A percentile compares a stretch with the other conserved stretches of the same genome.
Conservation (phyloP, 2,888 invertebrate genomes). For the Andrena fulva region DNA sequence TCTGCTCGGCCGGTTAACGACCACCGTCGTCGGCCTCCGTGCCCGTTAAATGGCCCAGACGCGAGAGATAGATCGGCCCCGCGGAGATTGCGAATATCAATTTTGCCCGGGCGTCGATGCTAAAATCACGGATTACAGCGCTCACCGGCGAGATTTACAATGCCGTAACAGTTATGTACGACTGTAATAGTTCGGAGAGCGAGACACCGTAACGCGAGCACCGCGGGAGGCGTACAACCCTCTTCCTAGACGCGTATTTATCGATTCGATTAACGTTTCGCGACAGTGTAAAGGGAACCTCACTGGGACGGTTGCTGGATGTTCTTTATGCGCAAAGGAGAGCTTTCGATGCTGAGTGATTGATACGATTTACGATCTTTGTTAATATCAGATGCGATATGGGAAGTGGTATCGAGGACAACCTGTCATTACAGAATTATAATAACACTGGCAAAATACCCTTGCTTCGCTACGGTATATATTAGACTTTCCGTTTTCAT, state of each 20-base stretch:
- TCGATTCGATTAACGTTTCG: slow-evolving; percentile 40
- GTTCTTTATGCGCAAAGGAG: not conserved
- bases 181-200: slow-evolving; percentile 18
- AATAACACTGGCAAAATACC: no score
- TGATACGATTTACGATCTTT: no score
- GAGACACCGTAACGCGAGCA: slow-evolving; percentile 27
- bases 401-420: no score
- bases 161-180: slow-evolving; percentile 55
- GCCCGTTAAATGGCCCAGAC: slow-evolving; percentile 71
- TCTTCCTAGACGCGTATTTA: slow-evolving; percentile 36
- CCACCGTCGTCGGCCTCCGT: slow-evolving; percentile 49
- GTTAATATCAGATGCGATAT: no score
- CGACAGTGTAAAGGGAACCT: not conserved
- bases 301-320: not conserved
- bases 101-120: slow-evolving; percentile 47
- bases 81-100: slow-evolving; percentile 66
- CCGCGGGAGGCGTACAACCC: not conserved
- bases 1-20: slow-evolving; percentile 68
- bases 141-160: slow-evolving; percentile 46
- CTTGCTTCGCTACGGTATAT: no score
- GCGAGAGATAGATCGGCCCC: slow-evolving; percentile 54
- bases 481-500: no score
- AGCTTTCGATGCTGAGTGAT: not conserved
- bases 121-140: slow-evolving; percentile 46
- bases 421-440: no score